Percentiles rank a stretch among this genome's conserved stretches.
These are phyloP conservation scores for Caenorhabditis uteleia DNA, from an alignment of 2,888 invertebrate genomes.

Conservation along the genomic window DNA sequence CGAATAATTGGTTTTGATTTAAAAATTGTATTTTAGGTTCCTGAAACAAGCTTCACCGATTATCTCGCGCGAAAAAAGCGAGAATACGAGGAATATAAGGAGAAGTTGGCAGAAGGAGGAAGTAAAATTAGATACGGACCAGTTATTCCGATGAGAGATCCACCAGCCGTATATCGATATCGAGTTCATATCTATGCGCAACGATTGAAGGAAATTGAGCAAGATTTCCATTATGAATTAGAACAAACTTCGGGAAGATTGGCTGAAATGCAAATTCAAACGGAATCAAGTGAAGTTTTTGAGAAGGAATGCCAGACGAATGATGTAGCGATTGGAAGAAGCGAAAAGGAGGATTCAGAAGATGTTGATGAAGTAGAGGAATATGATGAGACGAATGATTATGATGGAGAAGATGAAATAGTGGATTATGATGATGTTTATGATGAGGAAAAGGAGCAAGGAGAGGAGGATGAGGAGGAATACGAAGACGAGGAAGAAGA, in stretches of 20 bases:
- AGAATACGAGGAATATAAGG: slow-evolving; percentile 11
- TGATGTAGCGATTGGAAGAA: too few relatives aligned
- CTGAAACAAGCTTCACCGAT: slow-evolving; percentile 10
- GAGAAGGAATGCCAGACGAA: not conserved
- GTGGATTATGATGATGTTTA: slow-evolving; percentile 8
- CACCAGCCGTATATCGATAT: slow-evolving; percentile 29
- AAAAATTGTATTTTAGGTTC: not conserved
- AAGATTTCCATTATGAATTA: slow-evolving; percentile 11
- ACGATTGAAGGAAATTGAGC: slow-evolving; percentile 13
- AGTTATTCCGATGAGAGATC: slow-evolving; percentile 24
- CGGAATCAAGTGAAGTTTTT: slow-evolving; percentile 6
- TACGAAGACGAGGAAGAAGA: slow-evolving; percentile 5
- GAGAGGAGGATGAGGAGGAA: slow-evolving; percentile 8
- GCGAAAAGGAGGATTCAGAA: not conserved
- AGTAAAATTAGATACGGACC: slow-evolving; percentile 21
- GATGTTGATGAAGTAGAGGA: slow-evolving; percentile 6
- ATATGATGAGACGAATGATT: slow-evolving; percentile 4
- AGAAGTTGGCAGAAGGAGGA: not conserved
- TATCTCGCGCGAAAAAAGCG: slow-evolving; percentile 8
- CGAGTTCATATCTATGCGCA: slow-evolving; percentile 31
- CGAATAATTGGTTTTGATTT: not conserved
- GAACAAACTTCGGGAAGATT: slow-evolving; percentile 1
- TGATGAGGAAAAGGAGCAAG: slow-evolving; percentile 3
- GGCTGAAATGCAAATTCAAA: slow-evolving; percentile 5
- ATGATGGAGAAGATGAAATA: slow-evolving; percentile 6